Evolutionary conservation across 2,113 vertebrate species (phyloP), one percentile per base, ranked within the genome.

Genomic region (Hemichromis elongatus): DNA sequence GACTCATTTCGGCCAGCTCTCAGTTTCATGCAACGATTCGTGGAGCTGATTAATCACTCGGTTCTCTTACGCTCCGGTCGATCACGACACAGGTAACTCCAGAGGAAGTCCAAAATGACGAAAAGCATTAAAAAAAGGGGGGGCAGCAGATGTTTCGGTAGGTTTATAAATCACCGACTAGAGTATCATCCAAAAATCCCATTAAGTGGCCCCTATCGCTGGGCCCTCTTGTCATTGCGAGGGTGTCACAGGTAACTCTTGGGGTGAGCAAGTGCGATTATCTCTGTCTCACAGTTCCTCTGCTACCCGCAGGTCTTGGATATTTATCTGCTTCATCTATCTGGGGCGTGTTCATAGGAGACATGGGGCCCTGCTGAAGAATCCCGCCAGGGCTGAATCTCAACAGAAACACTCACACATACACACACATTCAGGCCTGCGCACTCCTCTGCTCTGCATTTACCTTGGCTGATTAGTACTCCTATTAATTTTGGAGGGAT

Each of bases 1-100:
- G 97, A 96, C 97, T 98, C 98, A 99, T 99, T 96, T 96, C 98
- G 97, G 94, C 94, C 91, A 89, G 93, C 92, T 93, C 86, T 87
- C 79, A 80, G 88, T 86, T 86, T 93, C 92, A 93, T 94, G 91
- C 91, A 93, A 59, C 77, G 90, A 90, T 81, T 21, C 80, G 86
- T 37, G 59, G 81, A 88, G 90, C 84, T 90, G 92, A 92, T 92
- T 90, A 92, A 68, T 81, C 89, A 90, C 87, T 91, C 86, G 37
- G 21, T 42, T 84, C 86, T 77, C 82, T 75, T 73, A 63, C 84
- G 88, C 85, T 91, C 93, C 88, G 91, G 81, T 92, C 87, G 90
- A 88, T 89, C 88, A 61, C 86, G 40, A 91, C 85, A 26, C 93
- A 93, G 94, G 88, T 92, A 89, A 94, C 78, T 96, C 90, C 93